Base-by-base conservation (phyloP, 2,888 invertebrate species). In the Drosophila cognata region DNA sequence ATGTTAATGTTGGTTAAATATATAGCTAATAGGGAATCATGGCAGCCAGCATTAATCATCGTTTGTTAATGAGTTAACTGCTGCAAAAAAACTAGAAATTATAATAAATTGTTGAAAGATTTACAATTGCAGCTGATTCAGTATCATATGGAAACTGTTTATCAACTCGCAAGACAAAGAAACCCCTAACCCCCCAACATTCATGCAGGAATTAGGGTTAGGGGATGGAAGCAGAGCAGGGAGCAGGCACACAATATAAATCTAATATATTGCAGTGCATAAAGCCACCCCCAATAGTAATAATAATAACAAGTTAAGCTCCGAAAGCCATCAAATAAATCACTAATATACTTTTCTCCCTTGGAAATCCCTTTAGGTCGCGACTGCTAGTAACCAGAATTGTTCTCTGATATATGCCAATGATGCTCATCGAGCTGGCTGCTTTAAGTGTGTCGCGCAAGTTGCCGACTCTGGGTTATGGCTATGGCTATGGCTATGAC, bases 351-450 rank as follows among this genome's bases (percentile, higher is more conserved):
- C 46, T 25, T 46, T 46, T 16, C 46, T 46, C 11, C 31, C 13
- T n/a, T 7, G n/a, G 13, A 33, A 21, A 52, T 21, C 33, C 21
- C 21, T 21, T 31, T 13, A 46, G 25, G 28, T 25, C 25, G 28
- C 55, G 1, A n/a, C 36, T 18, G 35, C 16, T 13, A 18, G 31
- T 35, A 35, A 16, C 16, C 25, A 18, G 10, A 10, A 16, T 57
- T 68, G 64, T 53, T 29, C 21, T 2, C 69, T 79, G 71, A 73
- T 85, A 73, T 82, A 86, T 79, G 81, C 69, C 89, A 81, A 79
- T 86, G 81, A 76, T 79, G 87, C 81, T 79, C 88, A 88, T 69
- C 70, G 76, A 66, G 84, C 74, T 90, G 86, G 88, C 90, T 88
- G 79, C 87, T 90, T 88, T 81, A 88, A 87, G 90, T 88, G 90